Percentiles rank a stretch among this genome's conserved stretches.
These are phyloP conservation scores for Hycleus cichorii DNA, from an alignment of 1,140 invertebrate genomes.

Conservation along the genomic window DNA sequence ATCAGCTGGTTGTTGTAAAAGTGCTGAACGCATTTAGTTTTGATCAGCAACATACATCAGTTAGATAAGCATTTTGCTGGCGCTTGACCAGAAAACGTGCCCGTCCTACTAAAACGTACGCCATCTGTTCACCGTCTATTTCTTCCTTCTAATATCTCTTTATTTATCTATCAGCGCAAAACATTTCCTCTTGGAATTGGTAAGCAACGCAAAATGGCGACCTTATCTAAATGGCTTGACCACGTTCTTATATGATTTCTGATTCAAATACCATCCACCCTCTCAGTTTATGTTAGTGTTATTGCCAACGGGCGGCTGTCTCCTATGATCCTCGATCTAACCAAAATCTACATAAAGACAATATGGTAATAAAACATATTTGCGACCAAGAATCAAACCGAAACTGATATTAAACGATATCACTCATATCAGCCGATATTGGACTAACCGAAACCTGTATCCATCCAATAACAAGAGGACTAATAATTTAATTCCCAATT, in stretches of 20 bases:
- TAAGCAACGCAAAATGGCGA: constrained; percentile 26
- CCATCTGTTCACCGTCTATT: constrained; percentile 20
- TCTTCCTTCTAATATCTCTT: constrained; percentile 27
- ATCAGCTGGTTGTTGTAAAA: constrained; percentile 12
- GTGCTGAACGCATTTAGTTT: constrained; percentile 28
- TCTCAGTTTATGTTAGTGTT: constrained; percentile 28
- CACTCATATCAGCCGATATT: too few relatives aligned
- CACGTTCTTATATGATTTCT: constrained; percentile 31
- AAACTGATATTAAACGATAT: too few relatives aligned
- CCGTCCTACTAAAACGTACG: constrained; percentile 18
- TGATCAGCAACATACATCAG: constrained; percentile 28
- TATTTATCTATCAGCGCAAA: constrained; percentile 37
- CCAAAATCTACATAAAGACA: constrained; percentile 25
- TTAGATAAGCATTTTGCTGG: constrained; percentile 19
- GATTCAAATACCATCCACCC: constrained; percentile 24
- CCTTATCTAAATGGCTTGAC: constrained; percentile 35
- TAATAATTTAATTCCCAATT: too few relatives aligned
- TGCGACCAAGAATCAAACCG: constrained; percentile 11
- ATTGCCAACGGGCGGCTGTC: constrained; percentile 24
- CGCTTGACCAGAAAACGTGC: constrained; percentile 31
- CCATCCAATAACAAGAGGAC: too few relatives aligned
- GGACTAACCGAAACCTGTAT: too few relatives aligned
- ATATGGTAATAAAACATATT: constrained; percentile 24
- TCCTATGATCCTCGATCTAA: constrained; percentile 12
- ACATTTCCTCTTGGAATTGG: constrained; percentile 21